Evolutionary conservation across 2,888 invertebrate species (phyloP).

Genomic region (Sturmia bella): DNA sequence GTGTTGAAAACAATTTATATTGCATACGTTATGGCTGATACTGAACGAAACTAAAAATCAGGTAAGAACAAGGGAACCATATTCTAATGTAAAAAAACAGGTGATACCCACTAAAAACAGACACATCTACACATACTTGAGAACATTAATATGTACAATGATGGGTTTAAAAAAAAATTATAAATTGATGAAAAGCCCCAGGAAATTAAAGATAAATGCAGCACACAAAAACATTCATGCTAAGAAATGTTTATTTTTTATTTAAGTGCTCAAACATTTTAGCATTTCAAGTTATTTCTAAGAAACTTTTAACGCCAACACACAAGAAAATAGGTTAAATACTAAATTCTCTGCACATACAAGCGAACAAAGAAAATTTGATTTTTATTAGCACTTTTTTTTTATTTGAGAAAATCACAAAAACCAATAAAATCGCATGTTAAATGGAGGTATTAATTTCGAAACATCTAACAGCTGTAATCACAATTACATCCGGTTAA

Average conservation of each 20-base stretch:
- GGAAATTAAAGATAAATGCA: conserved; percentile 46
- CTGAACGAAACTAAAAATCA: conserved; percentile 32
- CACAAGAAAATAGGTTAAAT: conserved; percentile 45
- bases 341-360: conserved; percentile 29
- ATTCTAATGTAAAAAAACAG: not conserved
- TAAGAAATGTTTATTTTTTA: not conserved
- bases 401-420: conserved; percentile 20
- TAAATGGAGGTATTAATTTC: not conserved
- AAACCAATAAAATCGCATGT: conserved; percentile 38
- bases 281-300: not conserved
- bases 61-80: not conserved
- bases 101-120: conserved; percentile 2
- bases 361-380: conserved; percentile 3
- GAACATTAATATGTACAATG: not conserved
- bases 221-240: not conserved
- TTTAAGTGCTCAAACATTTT: conserved; percentile 1
- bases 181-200: conserved; percentile 43
- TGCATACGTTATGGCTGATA: conserved; percentile 40
- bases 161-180: conserved; percentile 17
- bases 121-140: not conserved
- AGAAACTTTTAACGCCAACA: conserved; percentile 24
- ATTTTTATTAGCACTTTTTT: conserved; percentile 6
- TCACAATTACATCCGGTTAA: conserved; percentile 49
- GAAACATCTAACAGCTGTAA: conserved; percentile 19
- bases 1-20: conserved; percentile 43